Evolutionary conservation across 2,113 vertebrate species (phyloP).

Genomic region (Onychostoma macrolepis): DNA sequence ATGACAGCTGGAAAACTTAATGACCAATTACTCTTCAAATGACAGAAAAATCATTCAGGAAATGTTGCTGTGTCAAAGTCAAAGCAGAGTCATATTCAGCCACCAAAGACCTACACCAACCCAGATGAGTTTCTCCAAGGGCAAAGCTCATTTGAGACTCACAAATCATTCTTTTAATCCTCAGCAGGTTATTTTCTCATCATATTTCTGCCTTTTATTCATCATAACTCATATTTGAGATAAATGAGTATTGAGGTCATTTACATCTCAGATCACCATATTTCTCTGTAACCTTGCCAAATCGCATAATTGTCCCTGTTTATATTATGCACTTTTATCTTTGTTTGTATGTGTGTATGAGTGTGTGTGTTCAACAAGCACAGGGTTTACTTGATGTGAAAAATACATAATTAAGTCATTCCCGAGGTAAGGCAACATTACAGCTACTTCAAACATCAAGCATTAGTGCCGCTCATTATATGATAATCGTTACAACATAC

Average conservation of each 20-base stretch:
- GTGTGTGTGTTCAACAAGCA: constrained; percentile 14
- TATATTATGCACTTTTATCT: constrained; percentile 11
- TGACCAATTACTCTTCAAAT: constrained; percentile 29
- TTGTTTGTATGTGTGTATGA: background rate
- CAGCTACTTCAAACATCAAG: constrained; percentile 1
- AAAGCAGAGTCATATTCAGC: constrained; percentile 27
- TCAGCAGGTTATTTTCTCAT: background rate
- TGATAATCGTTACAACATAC: constrained; percentile 2
- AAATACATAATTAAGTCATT: constrained; percentile 18
- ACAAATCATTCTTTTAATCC: constrained; percentile 7
- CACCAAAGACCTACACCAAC: constrained; percentile 25
- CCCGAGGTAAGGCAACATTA: background rate
- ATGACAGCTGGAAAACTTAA: constrained; percentile 17
- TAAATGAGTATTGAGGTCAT: constrained; percentile 1
- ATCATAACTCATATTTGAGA: constrained; percentile 16
- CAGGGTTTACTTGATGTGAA: background rate
- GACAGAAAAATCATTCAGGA: constrained; percentile 30
- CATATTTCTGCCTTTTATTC: constrained; percentile 5
- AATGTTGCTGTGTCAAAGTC: constrained; percentile 18
- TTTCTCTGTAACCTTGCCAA: constrained; percentile 37
- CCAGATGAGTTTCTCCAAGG: constrained; percentile 1
- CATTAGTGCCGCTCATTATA: background rate
- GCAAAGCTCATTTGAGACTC: background rate
- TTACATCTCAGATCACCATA: background rate
- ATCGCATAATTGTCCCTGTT: constrained; percentile 9